Percentiles rank a stretch among this genome's conserved stretches.
Evolutionary conservation across 2,888 invertebrate genomes (phyloP).

Genomic region (Spisula solida): DNA sequence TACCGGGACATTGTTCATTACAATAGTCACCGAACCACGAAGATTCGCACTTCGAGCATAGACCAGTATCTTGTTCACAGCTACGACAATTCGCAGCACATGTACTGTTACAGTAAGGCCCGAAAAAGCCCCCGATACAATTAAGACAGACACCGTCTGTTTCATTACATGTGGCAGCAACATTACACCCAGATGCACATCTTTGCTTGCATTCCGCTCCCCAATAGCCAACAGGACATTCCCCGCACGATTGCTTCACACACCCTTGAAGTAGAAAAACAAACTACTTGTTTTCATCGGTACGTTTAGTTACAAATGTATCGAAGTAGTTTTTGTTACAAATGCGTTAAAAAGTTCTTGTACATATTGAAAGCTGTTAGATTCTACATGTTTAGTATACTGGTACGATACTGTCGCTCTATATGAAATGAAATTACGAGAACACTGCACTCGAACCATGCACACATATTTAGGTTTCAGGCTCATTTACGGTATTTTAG

Average conservation of each 20-base stretch:
- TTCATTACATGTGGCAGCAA: background rate
- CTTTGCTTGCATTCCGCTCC: background rate
- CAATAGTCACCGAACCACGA: background rate
- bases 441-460: too few relatives aligned
- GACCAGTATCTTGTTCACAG: background rate
- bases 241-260: background rate
- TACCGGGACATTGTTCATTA: background rate
- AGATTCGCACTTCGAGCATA: background rate
- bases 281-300: too few relatives aligned
- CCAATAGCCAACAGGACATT: background rate
- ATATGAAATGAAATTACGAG: too few relatives aligned
- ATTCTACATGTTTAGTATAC: too few relatives aligned
- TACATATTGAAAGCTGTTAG: too few relatives aligned
- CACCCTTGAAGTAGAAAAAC: background rate
- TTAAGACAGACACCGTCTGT: background rate
- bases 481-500: too few relatives aligned
- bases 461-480: too few relatives aligned
- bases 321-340: too few relatives aligned
- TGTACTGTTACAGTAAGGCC: background rate
- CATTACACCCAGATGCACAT: background rate
- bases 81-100: background rate
- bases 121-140: background rate
- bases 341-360: too few relatives aligned
- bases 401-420: too few relatives aligned
- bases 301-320: too few relatives aligned